phyloP scores from a whole-genome alignment of 2,888 invertebrate species.

The Drosophila birchii region DNA sequence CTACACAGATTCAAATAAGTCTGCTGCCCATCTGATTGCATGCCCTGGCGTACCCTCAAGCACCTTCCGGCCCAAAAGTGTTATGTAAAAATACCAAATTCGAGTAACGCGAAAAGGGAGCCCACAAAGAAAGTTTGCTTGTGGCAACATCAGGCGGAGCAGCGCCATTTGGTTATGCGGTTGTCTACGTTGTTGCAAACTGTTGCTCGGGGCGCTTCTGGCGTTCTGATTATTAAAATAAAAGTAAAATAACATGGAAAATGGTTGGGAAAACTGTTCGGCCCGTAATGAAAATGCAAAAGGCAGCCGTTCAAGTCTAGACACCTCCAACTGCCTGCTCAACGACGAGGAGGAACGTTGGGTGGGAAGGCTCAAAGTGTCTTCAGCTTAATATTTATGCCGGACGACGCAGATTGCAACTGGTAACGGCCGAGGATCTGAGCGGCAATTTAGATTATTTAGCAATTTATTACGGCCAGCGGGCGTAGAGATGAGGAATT shows the following conservation, averaged over 20 bases:
- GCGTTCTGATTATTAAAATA: conserved; percentile 47
- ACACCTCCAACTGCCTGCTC: conserved; percentile 29
- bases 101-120: conserved; percentile 13
- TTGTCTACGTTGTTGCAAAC: conserved; percentile 23
- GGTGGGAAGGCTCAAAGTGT: conserved; percentile 14
- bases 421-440: conserved; percentile 13
- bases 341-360: conserved; percentile 3
- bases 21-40: conserved; percentile 7
- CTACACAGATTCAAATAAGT: conserved; percentile 4
- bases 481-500: conserved; percentile 16
- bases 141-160: conserved; percentile 34
- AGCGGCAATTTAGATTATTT: conserved; percentile 52
- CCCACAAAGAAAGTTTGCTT: conserved; percentile 29
- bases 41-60: background rate
- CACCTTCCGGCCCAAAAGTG: conserved; percentile 15
- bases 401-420: conserved; percentile 36
- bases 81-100: conserved; percentile 20
- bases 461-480: conserved; percentile 50
- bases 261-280: conserved; percentile 10
- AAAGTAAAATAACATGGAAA: conserved; percentile 22
- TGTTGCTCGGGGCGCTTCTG: conserved; percentile 35
- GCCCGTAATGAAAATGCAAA: conserved; percentile 41
- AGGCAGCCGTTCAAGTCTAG: conserved; percentile 38
- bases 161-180: conserved; percentile 37
- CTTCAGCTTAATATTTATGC: conserved; percentile 38